Conservation (phyloP, 2,888 invertebrate species). For the Troglohyphantes excavatus region DNA sequence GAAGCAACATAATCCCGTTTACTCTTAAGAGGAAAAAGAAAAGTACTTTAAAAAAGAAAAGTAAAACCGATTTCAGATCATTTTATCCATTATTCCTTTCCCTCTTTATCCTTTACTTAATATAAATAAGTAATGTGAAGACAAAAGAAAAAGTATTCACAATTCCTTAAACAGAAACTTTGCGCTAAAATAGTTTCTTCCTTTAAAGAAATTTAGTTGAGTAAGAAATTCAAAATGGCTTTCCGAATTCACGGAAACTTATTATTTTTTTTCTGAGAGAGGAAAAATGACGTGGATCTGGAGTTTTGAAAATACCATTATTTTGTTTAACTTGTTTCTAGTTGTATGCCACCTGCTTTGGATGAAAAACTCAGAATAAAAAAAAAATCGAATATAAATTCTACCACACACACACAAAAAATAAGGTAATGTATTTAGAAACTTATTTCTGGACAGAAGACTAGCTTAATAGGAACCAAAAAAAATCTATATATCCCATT, state of each 20-base stretch:
- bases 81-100: not conserved
- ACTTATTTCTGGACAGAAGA: not conserved
- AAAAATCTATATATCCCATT: constrained; percentile 6
- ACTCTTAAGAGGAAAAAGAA: not conserved
- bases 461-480: not conserved
- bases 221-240: not conserved
- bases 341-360: constrained; percentile 8
- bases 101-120: constrained; percentile 8
- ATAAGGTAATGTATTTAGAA: not conserved
- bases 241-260: not conserved
- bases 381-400: not conserved
- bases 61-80: constrained; percentile 16
- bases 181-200: not conserved
- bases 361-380: not conserved
- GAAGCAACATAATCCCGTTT: constrained; percentile 12
- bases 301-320: constrained; percentile 35
- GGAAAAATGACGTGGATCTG: not conserved
- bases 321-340: not conserved
- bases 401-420: not conserved
- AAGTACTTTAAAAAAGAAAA: too few relatives aligned
- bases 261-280: not conserved
- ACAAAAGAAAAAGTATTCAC: not conserved
- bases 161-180: not conserved
- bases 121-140: constrained; percentile 7
- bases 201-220: not conserved